A percentile compares a stretch with the other conserved stretches of the same genome.
Evolutionary conservation across 2,113 vertebrate genomes (phyloP).

Genomic region (Sterrhoptilus dennistouni): DNA sequence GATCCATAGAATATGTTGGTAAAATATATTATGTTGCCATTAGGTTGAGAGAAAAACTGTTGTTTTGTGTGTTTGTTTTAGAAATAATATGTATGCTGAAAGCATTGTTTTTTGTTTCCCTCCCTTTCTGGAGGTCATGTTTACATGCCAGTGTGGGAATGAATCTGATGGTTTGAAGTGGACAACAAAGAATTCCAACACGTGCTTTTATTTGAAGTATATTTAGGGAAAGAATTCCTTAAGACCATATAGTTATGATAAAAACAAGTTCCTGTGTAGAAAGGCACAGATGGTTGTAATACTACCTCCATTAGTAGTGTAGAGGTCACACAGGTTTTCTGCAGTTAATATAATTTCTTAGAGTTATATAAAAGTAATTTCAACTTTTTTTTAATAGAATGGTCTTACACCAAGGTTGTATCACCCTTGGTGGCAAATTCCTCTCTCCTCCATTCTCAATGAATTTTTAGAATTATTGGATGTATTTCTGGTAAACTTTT

Average conservation of each 20-base stretch:
- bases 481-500: not conserved
- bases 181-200: constrained; percentile 61
- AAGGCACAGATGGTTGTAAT: not conserved
- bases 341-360: not conserved
- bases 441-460: not conserved
- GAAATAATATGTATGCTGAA: not conserved
- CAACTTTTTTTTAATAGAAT: not conserved
- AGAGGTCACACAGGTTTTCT: not conserved
- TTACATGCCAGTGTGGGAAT: constrained; percentile 63
- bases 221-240: constrained; percentile 60
- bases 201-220: constrained; percentile 61
- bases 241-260: not conserved
- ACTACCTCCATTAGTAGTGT: not conserved
- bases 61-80: not conserved
- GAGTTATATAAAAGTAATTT: not conserved
- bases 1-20: not conserved
- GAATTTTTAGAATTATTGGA: not conserved
- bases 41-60: not conserved
- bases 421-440: not conserved
- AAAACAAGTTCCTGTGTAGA: not conserved
- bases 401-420: not conserved
- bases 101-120: not conserved
- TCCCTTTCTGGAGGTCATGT: constrained; percentile 61
- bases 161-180: constrained; percentile 67
- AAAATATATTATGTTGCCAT: not conserved